A percentile compares a stretch with the other conserved stretches of the same genome.
Conservation (phyloP, 2,113 vertebrate genomes). For the Ranitomeya imitator region DNA sequence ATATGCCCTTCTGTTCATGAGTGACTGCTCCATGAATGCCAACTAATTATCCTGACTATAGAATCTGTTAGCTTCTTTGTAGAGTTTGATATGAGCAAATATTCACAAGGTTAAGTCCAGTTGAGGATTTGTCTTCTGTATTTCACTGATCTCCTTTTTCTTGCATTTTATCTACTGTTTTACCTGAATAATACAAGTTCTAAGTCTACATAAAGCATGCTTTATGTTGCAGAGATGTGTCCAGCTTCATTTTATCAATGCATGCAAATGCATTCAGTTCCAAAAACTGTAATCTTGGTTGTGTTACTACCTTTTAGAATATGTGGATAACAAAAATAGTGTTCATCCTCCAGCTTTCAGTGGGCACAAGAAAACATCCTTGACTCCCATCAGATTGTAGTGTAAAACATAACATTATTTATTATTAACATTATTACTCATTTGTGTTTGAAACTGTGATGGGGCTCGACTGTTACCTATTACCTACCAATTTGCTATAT, state of each 20-base stretch:
- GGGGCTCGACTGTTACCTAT: too few species aligned
- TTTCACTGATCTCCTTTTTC: constrained; percentile 32
- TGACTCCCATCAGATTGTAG: neutral
- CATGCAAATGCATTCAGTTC: neutral
- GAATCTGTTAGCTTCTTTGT: constrained; percentile 52
- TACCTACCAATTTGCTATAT: too few species aligned
- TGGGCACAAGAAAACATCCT: neutral
- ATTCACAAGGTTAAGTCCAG: constrained; percentile 53
- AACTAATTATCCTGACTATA: constrained; percentile 58
- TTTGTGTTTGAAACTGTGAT: too few species aligned
- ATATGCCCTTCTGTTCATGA: constrained; percentile 58
- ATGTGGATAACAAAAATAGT: neutral
- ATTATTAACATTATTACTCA: too few species aligned
- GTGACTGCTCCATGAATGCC: constrained; percentile 56
- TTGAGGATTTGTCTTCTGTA: constrained; percentile 48
- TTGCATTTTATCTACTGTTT: constrained; percentile 7
- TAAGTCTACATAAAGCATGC: neutral
- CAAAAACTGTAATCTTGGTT: neutral
- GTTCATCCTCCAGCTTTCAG: too few species aligned
- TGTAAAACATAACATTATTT: neutral
- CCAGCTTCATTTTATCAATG: neutral
- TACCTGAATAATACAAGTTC: neutral
- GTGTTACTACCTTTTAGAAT: too few species aligned
- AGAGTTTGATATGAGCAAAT: constrained; percentile 54
- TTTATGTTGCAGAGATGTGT: neutral